Evolutionary conservation across 2,888 invertebrate species (phyloP), one percentile per base, ranked within the genome.

Genomic region (Mesoligia furuncula): DNA sequence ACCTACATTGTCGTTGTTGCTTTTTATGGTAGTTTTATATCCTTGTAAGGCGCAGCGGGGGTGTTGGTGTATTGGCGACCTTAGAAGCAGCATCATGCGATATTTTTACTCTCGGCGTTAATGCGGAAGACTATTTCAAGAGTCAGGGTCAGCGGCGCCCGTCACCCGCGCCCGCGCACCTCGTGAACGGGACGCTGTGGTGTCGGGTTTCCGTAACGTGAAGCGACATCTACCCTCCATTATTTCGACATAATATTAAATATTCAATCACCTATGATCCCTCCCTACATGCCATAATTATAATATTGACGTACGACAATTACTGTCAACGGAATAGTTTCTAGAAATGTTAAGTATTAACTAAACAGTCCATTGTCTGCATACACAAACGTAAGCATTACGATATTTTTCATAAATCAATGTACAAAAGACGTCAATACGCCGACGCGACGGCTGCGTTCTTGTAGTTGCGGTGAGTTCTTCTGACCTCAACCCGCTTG

Each of bases 61-160:
- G 93, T 93, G 93, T 92, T 90, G 87, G 88, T 89, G 88, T 86
- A 87, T 83, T 72, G 84, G 78, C 85, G 91, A 89, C 92, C 96
- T 95, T 96, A 95, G 77, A 92, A 88, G 90, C 94, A 91, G 93
- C 95, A 95, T 95, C 95, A 95, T 95, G 94, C 95, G 95, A 95
- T 96, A 96, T 96, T 96, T 96, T 96, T 93, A 95, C 95, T 94
- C 93, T 94, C 93, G 89, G 90, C 94, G 93, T 94, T 95, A 95
- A 96, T 94, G 95, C 96, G 96, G 96, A 96, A 96, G 96, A 96
- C 96, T 96, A 96, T 96, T 96, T 96, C 96, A 96, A 96, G 97
- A 96, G 96, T 96, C 96, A 97, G 96, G 96, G 96, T 92, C 96
- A 90, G 90, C 88, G 91, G 91, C 93, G 93, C 93, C 94, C 94